Percentiles rank a stretch among this genome's conserved stretches.
phyloP scores from a whole-genome alignment of 2,113 vertebrate species.

The Otus sunia region DNA sequence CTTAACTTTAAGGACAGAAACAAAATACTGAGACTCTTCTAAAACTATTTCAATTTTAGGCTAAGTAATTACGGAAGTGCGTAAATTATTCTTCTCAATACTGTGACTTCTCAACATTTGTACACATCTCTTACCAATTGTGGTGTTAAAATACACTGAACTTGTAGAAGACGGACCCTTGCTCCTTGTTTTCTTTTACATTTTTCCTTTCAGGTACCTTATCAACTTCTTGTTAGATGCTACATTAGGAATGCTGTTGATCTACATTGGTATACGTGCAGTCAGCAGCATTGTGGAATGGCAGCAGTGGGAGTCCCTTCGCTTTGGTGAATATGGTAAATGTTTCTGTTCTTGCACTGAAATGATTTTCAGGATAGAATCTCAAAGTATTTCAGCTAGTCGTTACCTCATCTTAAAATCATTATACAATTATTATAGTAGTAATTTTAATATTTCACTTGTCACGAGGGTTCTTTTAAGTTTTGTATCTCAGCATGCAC shows the following conservation, averaged over 20 bases:
- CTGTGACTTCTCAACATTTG: background rate
- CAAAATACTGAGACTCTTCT: background rate
- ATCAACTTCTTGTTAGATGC: slow-evolving; percentile 98
- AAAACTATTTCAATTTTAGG: background rate
- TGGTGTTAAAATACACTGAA: background rate
- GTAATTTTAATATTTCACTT: background rate
- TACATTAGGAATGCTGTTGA: slow-evolving; percentile 94
- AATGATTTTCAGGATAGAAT: background rate
- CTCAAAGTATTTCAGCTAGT: background rate
- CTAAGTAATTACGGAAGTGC: background rate
- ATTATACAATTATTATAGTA: background rate
- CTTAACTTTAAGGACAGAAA: background rate
- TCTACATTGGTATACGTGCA: slow-evolving; percentile 88
- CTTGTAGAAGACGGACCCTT: background rate
- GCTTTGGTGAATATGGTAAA: slow-evolving; percentile 97
- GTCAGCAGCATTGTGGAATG: slow-evolving; percentile 93
- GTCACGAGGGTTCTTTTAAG: background rate
- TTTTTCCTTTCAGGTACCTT: slow-evolving; percentile 85
- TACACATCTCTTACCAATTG: background rate
- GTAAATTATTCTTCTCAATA: background rate
- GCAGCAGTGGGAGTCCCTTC: slow-evolving; percentile 95
- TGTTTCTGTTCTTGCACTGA: background rate
- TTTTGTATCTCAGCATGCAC: background rate
- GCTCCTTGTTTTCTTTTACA: background rate
- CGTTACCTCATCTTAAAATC: background rate